phyloP scores from a whole-genome alignment of 2,797 vertebrate genomes.

The Poecilia picta region DNA sequence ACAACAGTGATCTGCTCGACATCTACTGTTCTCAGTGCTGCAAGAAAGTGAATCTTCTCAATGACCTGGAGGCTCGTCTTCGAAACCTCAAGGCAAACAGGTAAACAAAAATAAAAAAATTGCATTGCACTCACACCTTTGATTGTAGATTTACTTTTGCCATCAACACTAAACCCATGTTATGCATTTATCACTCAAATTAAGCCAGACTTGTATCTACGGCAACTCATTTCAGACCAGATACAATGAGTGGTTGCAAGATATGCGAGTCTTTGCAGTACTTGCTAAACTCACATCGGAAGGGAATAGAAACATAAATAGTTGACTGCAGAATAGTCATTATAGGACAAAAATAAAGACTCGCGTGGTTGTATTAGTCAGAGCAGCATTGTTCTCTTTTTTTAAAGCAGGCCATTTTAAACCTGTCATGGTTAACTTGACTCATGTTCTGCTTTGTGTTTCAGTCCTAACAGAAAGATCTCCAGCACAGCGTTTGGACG shows the following conservation, averaged over 20 bases:
- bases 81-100: constrained; percentile 94
- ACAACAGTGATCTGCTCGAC: constrained; percentile 88
- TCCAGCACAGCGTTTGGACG: constrained; percentile 95
- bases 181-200: constrained; percentile 19
- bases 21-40: constrained; percentile 97
- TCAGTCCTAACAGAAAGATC: constrained; percentile 94
- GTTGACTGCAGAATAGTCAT: not conserved
- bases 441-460: constrained; percentile 36
- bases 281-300: not conserved
- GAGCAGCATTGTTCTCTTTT: not conserved
- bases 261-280: constrained; percentile 5
- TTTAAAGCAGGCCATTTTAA: not conserved
- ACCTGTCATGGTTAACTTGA: constrained; percentile 3
- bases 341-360: not conserved
- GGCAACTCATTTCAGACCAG: constrained; percentile 47
- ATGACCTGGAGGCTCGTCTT: constrained; percentile 93
- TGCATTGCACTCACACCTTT: not conserved
- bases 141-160: not conserved
- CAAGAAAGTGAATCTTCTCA: constrained; percentile 95
- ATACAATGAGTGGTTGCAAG: constrained; percentile 8
- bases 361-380: not conserved
- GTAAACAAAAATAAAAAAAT: constrained; percentile 61
- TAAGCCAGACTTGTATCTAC: constrained; percentile 59
- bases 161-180: constrained; percentile 16
- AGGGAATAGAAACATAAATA: not conserved